Conservation (phyloP, 2,888 invertebrate species). For the Panzeria rudis region DNA sequence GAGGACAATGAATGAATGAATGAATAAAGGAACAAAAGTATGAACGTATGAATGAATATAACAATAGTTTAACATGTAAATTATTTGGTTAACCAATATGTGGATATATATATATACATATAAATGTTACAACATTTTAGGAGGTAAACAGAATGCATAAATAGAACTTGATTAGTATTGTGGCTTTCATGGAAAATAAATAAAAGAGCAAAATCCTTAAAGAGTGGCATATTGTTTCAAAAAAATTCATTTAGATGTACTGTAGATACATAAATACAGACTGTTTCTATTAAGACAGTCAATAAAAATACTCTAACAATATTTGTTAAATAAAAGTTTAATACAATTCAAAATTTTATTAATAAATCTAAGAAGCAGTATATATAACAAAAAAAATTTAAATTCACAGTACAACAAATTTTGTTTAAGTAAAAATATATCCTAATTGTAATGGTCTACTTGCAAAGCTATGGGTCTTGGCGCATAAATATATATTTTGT, state of each 20-base stretch:
- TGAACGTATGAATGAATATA: slow-evolving; percentile 24
- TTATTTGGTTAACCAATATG: slow-evolving; percentile 62
- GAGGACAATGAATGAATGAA: slow-evolving; percentile 24
- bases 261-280: neutral
- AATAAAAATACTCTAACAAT: neutral
- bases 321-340: too few relatives aligned
- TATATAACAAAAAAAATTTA: too few relatives aligned
- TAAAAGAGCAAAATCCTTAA: neutral
- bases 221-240: neutral
- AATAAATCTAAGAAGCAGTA: too few relatives aligned
- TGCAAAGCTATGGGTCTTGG: too few relatives aligned
- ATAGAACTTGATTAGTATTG: slow-evolving; percentile 36
- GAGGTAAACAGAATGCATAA: slow-evolving; percentile 12
- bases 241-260: neutral
- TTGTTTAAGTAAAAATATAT: too few relatives aligned
- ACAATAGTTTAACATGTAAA: slow-evolving; percentile 58
- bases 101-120: slow-evolving; percentile 21
- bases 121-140: neutral
- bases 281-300: neutral
- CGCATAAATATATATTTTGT: too few relatives aligned
- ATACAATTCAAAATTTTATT: too few relatives aligned
- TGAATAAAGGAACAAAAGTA: neutral
- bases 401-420: too few relatives aligned
- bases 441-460: too few relatives aligned
- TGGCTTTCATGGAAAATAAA: neutral